Conservation (phyloP, 2,113 vertebrate species). For the Zosterops pallidus region DNA sequence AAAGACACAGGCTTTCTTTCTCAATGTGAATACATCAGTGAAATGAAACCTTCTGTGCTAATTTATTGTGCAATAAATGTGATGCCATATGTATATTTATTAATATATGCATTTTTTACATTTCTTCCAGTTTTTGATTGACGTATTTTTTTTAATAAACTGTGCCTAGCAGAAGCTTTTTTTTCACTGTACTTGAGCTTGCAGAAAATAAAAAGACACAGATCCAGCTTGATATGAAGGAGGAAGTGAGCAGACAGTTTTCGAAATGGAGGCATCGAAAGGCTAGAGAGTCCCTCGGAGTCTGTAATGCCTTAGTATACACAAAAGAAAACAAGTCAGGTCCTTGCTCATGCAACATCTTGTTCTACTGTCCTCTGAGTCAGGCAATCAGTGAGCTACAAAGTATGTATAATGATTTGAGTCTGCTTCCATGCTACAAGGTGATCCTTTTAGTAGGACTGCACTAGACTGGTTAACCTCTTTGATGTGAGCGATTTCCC, state of each 20-base stretch:
- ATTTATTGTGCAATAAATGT: constrained; percentile 87
- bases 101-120: constrained; percentile 75
- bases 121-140: constrained; percentile 84
- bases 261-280: constrained; percentile 77
- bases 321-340: constrained; percentile 81
- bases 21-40: constrained; percentile 82
- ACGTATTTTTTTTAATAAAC: constrained; percentile 74
- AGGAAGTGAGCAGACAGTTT: constrained; percentile 78
- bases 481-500: constrained; percentile 87
- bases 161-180: constrained; percentile 76
- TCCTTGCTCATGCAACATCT: constrained; percentile 92
- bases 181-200: constrained; percentile 81
- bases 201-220: constrained; percentile 76
- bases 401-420: constrained; percentile 81
- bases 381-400: constrained; percentile 82
- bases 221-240: constrained; percentile 78
- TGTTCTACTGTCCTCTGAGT: constrained; percentile 81
- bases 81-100: constrained; percentile 82
- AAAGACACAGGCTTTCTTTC: constrained; percentile 76
- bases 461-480: constrained; percentile 89
- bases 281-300: constrained; percentile 74
- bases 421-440: constrained; percentile 80
- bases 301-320: constrained; percentile 79
- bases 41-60: constrained; percentile 86
- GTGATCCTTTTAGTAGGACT: constrained; percentile 88